A percentile compares a stretch with the other conserved stretches of the same genome.
phyloP scores from a whole-genome alignment of 1,140 invertebrate genomes.

The Conopomorpha cramerella region DNA sequence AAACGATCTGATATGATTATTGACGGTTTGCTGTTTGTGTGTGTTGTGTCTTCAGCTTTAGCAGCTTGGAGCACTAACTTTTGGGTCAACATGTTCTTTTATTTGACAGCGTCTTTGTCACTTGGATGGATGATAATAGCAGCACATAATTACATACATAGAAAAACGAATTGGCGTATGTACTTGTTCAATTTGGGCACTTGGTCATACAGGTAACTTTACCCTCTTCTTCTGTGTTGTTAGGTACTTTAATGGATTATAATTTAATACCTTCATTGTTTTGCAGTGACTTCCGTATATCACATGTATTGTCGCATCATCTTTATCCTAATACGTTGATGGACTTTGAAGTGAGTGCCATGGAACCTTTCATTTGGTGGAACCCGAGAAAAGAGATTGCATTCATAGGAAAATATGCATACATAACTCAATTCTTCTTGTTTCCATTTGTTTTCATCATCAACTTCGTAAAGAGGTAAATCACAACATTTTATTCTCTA shows the following conservation, averaged over 20 bases:
- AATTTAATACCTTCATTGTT: slow-evolving; percentile 2
- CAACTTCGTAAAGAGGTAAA: too few relatives aligned
- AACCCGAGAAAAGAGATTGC: slow-evolving; percentile 56
- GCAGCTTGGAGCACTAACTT: slow-evolving; percentile 24
- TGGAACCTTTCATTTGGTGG: slow-evolving; percentile 76
- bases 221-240: background rate
- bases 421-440: slow-evolving; percentile 20
- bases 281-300: slow-evolving; percentile 75
- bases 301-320: slow-evolving; percentile 80
- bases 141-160: slow-evolving; percentile 83
- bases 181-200: slow-evolving; percentile 76
- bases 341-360: slow-evolving; percentile 73
- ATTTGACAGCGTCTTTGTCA: slow-evolving; percentile 36
- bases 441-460: slow-evolving; percentile 28
- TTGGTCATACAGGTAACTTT: slow-evolving; percentile 64
- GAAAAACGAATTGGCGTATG: slow-evolving; percentile 79
- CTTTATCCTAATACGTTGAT: slow-evolving; percentile 78
- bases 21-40: slow-evolving; percentile 25
- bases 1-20: slow-evolving; percentile 20
- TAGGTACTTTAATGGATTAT: too few relatives aligned
- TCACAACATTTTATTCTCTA: too few relatives aligned
- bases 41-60: slow-evolving; percentile 18
- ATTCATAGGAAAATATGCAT: slow-evolving; percentile 14
- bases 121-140: slow-evolving; percentile 64
- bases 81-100: slow-evolving; percentile 21